Evolutionary conservation across 2,113 vertebrate genomes (phyloP).

Genomic region (Mastomys natalensis): DNA sequence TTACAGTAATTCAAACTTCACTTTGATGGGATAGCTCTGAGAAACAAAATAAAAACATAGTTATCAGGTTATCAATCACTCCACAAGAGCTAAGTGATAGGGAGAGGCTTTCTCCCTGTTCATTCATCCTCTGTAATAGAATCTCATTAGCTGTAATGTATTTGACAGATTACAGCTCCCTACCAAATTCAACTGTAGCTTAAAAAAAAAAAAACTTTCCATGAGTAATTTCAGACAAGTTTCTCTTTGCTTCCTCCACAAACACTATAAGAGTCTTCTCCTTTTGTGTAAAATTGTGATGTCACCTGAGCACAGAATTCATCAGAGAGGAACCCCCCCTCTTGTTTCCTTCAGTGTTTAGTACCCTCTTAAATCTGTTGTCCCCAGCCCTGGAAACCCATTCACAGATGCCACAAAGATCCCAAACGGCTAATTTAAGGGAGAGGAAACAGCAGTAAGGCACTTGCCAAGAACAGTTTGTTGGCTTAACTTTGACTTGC

Average conservation of each 20-base stretch:
- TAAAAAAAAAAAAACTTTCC: background rate
- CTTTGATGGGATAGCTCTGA: background rate
- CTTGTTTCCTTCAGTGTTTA: slow-evolving; percentile 7
- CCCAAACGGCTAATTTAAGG: slow-evolving; percentile 86
- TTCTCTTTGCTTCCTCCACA: background rate
- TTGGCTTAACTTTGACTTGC: slow-evolving; percentile 91
- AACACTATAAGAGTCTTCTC: background rate
- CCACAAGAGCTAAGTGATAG: background rate
- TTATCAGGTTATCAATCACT: background rate
- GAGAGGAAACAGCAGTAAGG: slow-evolving; percentile 85
- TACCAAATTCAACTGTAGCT: background rate
- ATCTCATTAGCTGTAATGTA: background rate
- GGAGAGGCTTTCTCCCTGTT: background rate
- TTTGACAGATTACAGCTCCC: background rate
- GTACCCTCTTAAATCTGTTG: slow-evolving; percentile 53
- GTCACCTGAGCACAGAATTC: background rate
- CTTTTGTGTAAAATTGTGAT: slow-evolving; percentile 33
- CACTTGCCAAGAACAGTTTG: slow-evolving; percentile 90
- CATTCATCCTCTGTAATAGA: background rate
- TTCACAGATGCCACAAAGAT: slow-evolving; percentile 78
- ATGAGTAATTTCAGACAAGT: background rate
- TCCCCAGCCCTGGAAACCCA: slow-evolving; percentile 70
- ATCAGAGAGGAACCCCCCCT: slow-evolving; percentile 1
- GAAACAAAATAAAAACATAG: slow-evolving; percentile 28
- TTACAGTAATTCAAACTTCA: background rate